Conservation (phyloP, 2,797 vertebrate species). For the Alca torda region DNA sequence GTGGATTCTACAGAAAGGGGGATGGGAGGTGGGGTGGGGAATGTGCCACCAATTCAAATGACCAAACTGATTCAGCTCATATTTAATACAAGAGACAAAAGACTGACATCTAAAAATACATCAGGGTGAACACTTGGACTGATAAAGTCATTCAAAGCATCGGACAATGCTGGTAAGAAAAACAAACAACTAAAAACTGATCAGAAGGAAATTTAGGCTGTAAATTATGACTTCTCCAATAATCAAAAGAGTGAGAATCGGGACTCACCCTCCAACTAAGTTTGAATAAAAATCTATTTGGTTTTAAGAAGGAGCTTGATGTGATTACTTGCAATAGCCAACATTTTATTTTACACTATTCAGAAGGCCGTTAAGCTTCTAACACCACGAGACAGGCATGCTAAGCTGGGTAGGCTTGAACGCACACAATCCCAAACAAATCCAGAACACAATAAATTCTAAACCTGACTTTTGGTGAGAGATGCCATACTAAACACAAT, state of each 20-base stretch:
- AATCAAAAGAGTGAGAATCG: not conserved
- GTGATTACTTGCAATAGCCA: not conserved
- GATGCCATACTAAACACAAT: not conserved
- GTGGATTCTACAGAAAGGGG: not conserved
- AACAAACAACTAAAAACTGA: not conserved
- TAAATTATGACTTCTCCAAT: not conserved
- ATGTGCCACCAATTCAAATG: not conserved
- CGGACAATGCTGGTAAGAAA: not conserved
- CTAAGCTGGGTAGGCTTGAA: not conserved
- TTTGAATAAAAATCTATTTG: not conserved
- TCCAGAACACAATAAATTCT: not conserved
- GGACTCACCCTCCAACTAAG: not conserved
- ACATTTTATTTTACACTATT: not conserved
- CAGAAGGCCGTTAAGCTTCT: not conserved
- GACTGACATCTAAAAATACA: not conserved
- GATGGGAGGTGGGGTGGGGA: rapidly evolving
- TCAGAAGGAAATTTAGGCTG: not conserved
- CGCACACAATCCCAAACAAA: not conserved
- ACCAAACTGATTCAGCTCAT: not conserved
- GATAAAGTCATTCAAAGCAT: not conserved
- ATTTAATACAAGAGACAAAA: not conserved
- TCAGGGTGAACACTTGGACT: not conserved
- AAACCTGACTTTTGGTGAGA: not conserved
- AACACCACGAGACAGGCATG: not conserved
- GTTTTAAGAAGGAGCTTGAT: not conserved